phyloP scores from a whole-genome alignment of 2,113 vertebrate species.

The Epinephelus lanceolatus region DNA sequence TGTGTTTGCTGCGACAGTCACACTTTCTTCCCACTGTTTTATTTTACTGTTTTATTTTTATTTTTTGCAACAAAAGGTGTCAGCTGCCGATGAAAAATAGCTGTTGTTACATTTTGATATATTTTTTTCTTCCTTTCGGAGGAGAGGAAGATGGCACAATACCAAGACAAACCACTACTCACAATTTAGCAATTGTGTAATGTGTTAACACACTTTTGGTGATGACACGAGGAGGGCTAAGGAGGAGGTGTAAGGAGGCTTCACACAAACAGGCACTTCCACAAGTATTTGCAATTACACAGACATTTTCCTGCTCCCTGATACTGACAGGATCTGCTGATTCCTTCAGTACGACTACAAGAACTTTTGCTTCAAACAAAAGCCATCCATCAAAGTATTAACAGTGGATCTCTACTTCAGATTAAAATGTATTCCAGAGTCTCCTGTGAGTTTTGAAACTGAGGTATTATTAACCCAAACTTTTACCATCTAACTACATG shows the following conservation, averaged over 20 bases:
- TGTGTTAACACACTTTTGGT: not conserved
- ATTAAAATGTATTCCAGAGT: conserved; percentile 22
- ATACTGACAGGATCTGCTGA: not conserved
- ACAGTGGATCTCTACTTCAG: conserved; percentile 30
- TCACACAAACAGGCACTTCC: not conserved
- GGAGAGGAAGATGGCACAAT: no score
- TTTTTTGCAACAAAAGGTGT: not conserved
- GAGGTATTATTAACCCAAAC: conserved; percentile 11
- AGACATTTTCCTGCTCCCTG: not conserved
- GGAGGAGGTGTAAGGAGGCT: not conserved
- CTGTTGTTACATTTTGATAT: no score
- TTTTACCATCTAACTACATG: conserved; percentile 25
- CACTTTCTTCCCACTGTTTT: not conserved
- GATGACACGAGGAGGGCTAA: conserved; percentile 7
- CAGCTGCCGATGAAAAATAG: not conserved
- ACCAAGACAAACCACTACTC: no score
- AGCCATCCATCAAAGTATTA: not conserved
- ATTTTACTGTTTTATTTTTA: no score
- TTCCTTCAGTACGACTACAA: not conserved
- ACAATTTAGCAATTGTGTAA: no score
- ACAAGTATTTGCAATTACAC: not conserved
- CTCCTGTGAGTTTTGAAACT: not conserved
- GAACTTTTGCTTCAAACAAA: conserved; percentile 17
- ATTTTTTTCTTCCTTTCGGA: no score
- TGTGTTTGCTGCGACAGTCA: conserved; percentile 11